Evolutionary conservation across 1,140 invertebrate genomes (phyloP).

Genomic region (Bacillus rossius): DNA sequence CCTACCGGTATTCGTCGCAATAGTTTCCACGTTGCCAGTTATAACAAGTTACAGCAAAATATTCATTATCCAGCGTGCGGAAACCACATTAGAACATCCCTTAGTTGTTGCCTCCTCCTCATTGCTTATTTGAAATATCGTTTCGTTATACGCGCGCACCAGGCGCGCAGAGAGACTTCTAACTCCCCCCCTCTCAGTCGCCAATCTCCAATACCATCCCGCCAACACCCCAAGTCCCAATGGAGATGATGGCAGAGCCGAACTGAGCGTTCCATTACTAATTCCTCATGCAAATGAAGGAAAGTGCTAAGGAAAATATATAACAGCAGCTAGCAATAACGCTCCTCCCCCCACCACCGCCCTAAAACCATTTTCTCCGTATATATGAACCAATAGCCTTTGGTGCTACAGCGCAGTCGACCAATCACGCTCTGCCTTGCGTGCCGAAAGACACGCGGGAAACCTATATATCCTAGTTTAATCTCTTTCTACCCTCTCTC

Average conservation of each 20-base stretch:
- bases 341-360: conserved; percentile 2
- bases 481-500: background rate
- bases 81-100: no score
- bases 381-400: conserved; percentile 12
- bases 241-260: conserved; percentile 1
- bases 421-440: conserved; percentile 8
- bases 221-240: conserved; percentile 1
- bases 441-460: background rate
- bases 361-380: background rate
- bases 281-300: conserved; percentile 22
- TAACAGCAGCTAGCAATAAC: conserved; percentile 13
- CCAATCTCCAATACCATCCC: no score
- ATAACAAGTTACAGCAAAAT: no score
- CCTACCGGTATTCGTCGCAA: no score
- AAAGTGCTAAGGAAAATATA: conserved; percentile 20
- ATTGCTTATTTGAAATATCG: no score
- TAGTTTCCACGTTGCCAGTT: no score
- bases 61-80: no score
- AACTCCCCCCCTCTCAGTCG: no score
- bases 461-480: conserved; percentile 1
- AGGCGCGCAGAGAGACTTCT: no score
- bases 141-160: no score
- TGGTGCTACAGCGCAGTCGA: conserved; percentile 7
- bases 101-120: no score
- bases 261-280: conserved; percentile 15